Evolutionary conservation across 2,888 invertebrate genomes (phyloP).

Genomic region (Oligia latruncula): DNA sequence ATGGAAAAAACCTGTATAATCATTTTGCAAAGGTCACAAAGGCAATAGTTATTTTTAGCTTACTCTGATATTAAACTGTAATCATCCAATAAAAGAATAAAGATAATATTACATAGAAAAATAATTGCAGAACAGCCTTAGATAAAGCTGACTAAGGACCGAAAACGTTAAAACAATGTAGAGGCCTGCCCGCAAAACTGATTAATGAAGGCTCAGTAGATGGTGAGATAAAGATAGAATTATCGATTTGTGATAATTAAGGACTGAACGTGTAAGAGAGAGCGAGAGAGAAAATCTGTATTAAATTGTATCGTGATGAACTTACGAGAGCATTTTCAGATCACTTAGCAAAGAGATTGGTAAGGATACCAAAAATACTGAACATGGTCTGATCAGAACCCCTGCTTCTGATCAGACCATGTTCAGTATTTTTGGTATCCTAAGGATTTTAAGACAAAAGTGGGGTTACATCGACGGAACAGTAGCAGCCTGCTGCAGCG

Average conservation of each 20-base stretch:
- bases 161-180: slow-evolving; percentile 19
- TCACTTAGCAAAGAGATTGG: background rate
- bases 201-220: slow-evolving; percentile 46
- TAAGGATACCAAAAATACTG: background rate
- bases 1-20: background rate
- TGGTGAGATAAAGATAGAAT: slow-evolving; percentile 25
- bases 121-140: slow-evolving; percentile 5
- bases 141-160: slow-evolving; percentile 34
- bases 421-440: too few relatives aligned
- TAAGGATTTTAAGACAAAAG: background rate
- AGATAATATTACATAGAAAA: slow-evolving; percentile 3
- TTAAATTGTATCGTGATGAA: background rate
- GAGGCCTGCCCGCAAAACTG: slow-evolving; percentile 26
- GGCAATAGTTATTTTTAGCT: background rate
- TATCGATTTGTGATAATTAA: slow-evolving; percentile 48
- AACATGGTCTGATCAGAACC: too few relatives aligned
- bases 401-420: too few relatives aligned
- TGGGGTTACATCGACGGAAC: too few relatives aligned
- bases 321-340: slow-evolving; percentile 10
- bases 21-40: background rate
- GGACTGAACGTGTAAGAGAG: background rate
- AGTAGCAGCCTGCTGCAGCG: background rate
- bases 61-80: slow-evolving; percentile 9
- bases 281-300: background rate
- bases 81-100: slow-evolving; percentile 6